Base-by-base conservation (phyloP, 2,113 vertebrate species). In the Scortum barcoo region DNA sequence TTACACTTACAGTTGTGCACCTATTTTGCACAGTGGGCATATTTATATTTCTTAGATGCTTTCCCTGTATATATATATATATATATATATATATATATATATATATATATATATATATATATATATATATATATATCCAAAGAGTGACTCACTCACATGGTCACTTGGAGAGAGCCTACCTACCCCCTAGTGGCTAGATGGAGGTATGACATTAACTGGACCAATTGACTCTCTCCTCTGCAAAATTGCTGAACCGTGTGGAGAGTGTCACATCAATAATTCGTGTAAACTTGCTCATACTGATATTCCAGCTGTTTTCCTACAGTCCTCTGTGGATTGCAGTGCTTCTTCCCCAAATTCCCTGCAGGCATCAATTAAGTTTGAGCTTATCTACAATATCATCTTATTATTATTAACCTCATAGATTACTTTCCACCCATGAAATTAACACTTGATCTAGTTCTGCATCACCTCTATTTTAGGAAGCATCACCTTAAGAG, bases 161-260 rank as follows among this genome's bases (percentile, higher is more conserved):
- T 71, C 57, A 70, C 44, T 20, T 53, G 10, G 30, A 8, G n/a
- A 40, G 46, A 70, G 46, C 7, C 26, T 2, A 50, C 9, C 36
- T 57, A 22, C 72, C 62, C 30, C 40, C 62, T 66, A 50, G 20
- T 71, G 70, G 58, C 11, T 26, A 71, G 30, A 78, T 28, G 57
- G n/a, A 30, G 51, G 22, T 3, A n/a, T 51, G 3, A 2, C 48
- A 48, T 67, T 44, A 63, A 50, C 12, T 11, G 57, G 36, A 83
- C 26, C 5, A 22, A 22, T 19, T 60, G 33, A 70, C 40, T 75
- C 17, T 50, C 7, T 20, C 54, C 33, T 42, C 28, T 57, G 53
- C 14, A 36, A 7, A 54, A 24, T 30, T 19, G 17, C 20, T 36
- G 57, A 67, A 58, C 20, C n/a, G 0, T 28, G 17, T 51, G 36